Base-by-base conservation (phyloP, 2,797 vertebrate genomes). In the Phrynocephalus forsythii region DNA sequence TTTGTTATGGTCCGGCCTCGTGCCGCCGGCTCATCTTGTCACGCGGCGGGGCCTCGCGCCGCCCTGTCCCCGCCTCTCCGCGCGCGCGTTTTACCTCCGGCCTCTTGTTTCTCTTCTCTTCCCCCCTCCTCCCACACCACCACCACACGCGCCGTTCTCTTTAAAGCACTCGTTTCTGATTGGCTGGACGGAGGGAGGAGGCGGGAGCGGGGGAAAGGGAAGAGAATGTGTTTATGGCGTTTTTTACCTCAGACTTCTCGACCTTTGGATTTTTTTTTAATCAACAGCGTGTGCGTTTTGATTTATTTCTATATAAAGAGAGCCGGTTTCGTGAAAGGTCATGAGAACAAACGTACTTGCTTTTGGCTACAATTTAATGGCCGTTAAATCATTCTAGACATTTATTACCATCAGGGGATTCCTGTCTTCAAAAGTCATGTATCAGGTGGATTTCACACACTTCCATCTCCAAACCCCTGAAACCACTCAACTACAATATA, bases 1-100 rank as follows among this genome's bases (percentile, higher is more conserved):
- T 96, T 96, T 96, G 96, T 96, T 96, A 95, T 96, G 93, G 86
- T 94, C 93, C 89, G 91, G 93, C 95, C 95, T 95, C 96, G 96
- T 96, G 96, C 96, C 92, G 95, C 93, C 91, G 95, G 94, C 95
- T 89, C 80, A 48, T 89, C 88, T 77, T 87, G 95, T 96, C 95
- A 94, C 82, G 93, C 92, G 91, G 79, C 78, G 6, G 30, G 66
- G 90, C 85, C 86, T 28, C 87, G 91, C 85, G 87, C 86, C 86
- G 82, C 88, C 78, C 3, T 52, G 63, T 60, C 82, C 67, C 82
- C 52, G 60, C 71, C 86, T 9, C 77, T 38, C 50, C 56, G 48
- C 33, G 77, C 79, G 69, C 28, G 13, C 63, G 24, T 11, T 33
- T n/a, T 7, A 60, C 71, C 11, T 3, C 60, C 16, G 11, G 78